phyloP scores from a whole-genome alignment of 2,113 vertebrate species.

The Oxyura jamaicensis region DNA sequence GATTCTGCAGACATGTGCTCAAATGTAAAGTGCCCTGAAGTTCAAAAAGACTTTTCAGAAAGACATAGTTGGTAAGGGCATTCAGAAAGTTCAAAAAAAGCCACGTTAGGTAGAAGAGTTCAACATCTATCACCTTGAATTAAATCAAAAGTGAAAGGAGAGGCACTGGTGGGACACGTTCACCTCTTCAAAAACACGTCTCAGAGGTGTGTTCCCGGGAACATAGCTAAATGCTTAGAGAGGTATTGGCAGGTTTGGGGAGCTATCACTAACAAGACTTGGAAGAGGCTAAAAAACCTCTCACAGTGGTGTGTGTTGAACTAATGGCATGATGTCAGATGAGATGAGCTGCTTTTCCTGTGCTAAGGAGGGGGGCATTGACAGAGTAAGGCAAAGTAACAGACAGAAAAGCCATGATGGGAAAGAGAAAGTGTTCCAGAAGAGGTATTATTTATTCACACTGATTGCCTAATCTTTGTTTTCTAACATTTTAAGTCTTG shows the following conservation, averaged over 20 bases:
- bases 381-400: background rate
- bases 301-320: background rate
- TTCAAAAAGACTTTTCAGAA: constrained; percentile 34
- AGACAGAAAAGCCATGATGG: background rate
- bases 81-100: constrained; percentile 1
- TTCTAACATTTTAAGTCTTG: background rate
- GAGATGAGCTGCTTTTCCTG: background rate
- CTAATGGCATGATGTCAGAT: rapidly evolving
- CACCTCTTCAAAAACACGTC: background rate
- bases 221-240: background rate
- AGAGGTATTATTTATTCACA: background rate
- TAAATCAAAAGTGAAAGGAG: background rate
- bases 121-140: constrained; percentile 37
- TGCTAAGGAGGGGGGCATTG: background rate
- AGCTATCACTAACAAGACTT: background rate
- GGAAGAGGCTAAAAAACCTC: background rate
- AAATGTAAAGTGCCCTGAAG: constrained; percentile 18
- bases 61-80: background rate
- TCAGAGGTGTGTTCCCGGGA: background rate
- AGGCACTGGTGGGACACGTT: background rate
- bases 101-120: background rate
- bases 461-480: background rate
- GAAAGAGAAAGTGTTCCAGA: background rate
- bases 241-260: background rate
- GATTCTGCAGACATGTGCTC: background rate